These are phyloP conservation scores for Microhierax caerulescens DNA, from an alignment of 2,797 vertebrate genomes.

Conservation along the genomic window DNA sequence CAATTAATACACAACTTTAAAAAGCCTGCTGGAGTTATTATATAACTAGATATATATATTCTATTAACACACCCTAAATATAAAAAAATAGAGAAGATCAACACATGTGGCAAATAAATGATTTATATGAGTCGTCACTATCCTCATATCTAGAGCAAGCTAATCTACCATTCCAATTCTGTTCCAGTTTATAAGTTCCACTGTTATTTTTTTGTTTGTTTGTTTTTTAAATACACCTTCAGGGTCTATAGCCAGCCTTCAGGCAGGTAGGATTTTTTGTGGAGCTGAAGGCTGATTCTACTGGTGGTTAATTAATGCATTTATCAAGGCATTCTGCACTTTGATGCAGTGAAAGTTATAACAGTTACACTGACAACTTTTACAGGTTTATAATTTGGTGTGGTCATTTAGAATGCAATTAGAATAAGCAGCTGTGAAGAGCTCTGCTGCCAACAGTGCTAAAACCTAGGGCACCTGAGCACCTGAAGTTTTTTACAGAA, in stretches of 20 bases:
- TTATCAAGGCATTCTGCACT: not conserved
- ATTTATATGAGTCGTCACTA: not conserved
- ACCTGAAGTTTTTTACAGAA: not conserved
- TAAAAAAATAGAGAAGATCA: not conserved
- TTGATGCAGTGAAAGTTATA: not conserved
- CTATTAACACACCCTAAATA: not conserved
- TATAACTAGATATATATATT: too few species aligned
- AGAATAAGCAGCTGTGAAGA: not conserved
- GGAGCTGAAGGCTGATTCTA: not conserved
- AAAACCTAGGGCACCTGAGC: not conserved
- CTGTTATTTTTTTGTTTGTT: not conserved
- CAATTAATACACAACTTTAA: not conserved
- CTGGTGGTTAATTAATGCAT: not conserved
- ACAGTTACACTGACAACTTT: not conserved
- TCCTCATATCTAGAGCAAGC: not conserved
- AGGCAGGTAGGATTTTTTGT: not conserved
- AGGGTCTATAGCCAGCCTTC: not conserved
- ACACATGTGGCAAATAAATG: not conserved
- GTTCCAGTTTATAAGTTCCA: not conserved
- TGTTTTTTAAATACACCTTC: not conserved
- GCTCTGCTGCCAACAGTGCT: not conserved
- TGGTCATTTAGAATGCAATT: not conserved
- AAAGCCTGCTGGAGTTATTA: not conserved
- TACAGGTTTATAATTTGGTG: not conserved
- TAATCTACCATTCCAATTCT: not conserved